A percentile compares a stretch with the other conserved stretches of the same genome.
Conservation (phyloP, 2,797 vertebrate species). For the Pyrrhura leucotis region DNA sequence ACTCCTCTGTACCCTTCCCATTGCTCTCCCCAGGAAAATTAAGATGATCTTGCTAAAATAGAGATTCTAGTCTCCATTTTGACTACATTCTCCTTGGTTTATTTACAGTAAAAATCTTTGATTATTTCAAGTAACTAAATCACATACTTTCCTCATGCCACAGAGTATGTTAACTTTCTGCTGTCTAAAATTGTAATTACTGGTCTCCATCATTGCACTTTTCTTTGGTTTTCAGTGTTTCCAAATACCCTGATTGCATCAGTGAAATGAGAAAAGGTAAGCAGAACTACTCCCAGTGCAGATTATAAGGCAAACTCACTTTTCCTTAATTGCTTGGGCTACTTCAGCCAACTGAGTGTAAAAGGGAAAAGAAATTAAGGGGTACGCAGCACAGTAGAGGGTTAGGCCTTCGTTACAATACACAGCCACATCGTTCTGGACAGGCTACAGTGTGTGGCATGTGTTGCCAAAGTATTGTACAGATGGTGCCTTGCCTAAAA, state of each 20-base stretch:
- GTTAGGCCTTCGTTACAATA: too few species aligned
- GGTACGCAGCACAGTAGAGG: neutral
- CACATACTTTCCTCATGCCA: neutral
- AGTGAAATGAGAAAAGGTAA: neutral
- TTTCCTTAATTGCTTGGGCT: neutral
- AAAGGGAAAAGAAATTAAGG: neutral
- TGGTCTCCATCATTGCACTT: neutral
- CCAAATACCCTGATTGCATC: neutral
- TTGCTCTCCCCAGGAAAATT: neutral
- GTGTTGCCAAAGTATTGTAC: rapidly evolving
- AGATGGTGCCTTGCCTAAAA: neutral
- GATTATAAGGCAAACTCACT: neutral
- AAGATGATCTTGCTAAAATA: neutral
- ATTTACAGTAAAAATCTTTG: neutral
- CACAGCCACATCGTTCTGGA: rapidly evolving
- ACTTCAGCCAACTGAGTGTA: neutral
- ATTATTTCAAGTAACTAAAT: neutral
- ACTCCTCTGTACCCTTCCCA: neutral
- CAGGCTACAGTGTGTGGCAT: rapidly evolving
- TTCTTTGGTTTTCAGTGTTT: neutral
- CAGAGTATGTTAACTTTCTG: neutral
- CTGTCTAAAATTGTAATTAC: neutral
- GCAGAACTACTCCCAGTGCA: neutral
- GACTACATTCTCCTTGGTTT: neutral
- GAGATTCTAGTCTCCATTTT: neutral